A percentile compares a stretch with the other conserved stretches of the same genome.
These are phyloP conservation scores for Osmoderma eremita DNA, from an alignment of 2,888 invertebrate species.

Conservation along the genomic window DNA sequence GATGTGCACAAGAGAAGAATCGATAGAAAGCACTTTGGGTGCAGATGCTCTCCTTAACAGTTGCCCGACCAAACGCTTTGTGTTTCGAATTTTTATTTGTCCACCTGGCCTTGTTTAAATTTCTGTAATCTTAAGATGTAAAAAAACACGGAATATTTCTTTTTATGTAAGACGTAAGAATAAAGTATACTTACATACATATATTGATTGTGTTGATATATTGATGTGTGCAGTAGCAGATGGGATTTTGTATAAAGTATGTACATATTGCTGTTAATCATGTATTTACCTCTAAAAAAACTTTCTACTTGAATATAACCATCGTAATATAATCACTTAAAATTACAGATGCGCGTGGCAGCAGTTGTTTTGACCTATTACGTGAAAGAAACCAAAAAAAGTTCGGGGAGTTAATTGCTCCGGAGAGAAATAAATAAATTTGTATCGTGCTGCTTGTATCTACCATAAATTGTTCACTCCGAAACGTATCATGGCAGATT, in stretches of 20 bases:
- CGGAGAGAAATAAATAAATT: too few relatives aligned
- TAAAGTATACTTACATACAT: neutral
- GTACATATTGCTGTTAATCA: conserved; percentile 2
- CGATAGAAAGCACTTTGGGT: conserved; percentile 43
- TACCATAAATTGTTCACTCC: conserved; percentile 17
- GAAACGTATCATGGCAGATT: conserved; percentile 18
- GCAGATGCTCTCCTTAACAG: conserved; percentile 49
- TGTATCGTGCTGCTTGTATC: too few relatives aligned
- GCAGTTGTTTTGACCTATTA: conserved; percentile 15
- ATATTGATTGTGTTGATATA: too few relatives aligned
- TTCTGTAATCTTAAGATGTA: conserved; percentile 14
- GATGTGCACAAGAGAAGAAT: conserved; percentile 3
- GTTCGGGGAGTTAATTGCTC: neutral
- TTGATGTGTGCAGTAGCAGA: conserved; percentile 1
- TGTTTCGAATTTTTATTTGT: conserved; percentile 33
- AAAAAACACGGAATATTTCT: conserved; percentile 8
- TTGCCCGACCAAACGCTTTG: conserved; percentile 43
- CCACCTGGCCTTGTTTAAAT: conserved; percentile 29
- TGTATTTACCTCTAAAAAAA: conserved; percentile 5
- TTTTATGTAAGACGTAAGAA: conserved; percentile 11
- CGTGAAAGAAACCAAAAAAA: neutral
- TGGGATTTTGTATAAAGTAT: neutral
- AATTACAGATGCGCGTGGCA: conserved; percentile 29
- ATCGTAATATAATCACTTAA: conserved; percentile 7
- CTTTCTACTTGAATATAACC: neutral